A percentile compares a stretch with the other conserved stretches of the same genome.
Conservation (phyloP, 2,113 vertebrate species). For the Turdus rufiventris region DNA sequence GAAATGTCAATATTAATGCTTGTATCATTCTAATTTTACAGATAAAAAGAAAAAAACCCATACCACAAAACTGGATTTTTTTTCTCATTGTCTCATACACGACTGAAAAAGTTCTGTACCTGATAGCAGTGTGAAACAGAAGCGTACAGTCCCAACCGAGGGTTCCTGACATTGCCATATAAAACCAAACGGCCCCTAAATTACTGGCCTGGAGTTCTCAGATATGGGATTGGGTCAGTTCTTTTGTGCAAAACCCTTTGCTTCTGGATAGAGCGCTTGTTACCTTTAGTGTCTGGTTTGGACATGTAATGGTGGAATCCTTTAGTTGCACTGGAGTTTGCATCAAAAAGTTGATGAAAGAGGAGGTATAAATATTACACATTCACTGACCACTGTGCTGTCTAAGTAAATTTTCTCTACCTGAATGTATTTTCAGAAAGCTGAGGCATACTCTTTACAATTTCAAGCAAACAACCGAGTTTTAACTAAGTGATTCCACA, state of each 20-base stretch:
- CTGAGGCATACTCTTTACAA: not conserved
- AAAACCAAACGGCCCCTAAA: slow-evolving; percentile 28
- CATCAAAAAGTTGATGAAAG: slow-evolving; percentile 29
- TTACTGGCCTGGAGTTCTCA: not conserved
- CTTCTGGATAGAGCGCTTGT: not conserved
- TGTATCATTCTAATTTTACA: not conserved
- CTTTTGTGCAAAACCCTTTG: not conserved
- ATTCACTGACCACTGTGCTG: not conserved
- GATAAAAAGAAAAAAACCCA: not conserved
- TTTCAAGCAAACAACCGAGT: slow-evolving; percentile 16
- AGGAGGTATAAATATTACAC: not conserved
- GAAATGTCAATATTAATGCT: slow-evolving; percentile 17
- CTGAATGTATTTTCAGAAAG: slow-evolving; percentile 27
- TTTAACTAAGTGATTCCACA: slow-evolving; percentile 65
- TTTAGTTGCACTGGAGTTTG: not conserved
- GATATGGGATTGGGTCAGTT: not conserved
- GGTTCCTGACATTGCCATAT: not conserved
- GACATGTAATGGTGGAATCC: not conserved
- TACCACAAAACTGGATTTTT: not conserved
- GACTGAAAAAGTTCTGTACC: not conserved
- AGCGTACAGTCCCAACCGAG: slow-evolving; percentile 14
- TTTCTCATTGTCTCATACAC: slow-evolving; percentile 20
- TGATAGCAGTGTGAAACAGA: slow-evolving; percentile 1
- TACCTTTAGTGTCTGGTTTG: not conserved
- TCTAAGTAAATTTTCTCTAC: not conserved